phyloP scores from a whole-genome alignment of 53 echinoderm and acorn worm species.

The Zoroaster sp. region DNA sequence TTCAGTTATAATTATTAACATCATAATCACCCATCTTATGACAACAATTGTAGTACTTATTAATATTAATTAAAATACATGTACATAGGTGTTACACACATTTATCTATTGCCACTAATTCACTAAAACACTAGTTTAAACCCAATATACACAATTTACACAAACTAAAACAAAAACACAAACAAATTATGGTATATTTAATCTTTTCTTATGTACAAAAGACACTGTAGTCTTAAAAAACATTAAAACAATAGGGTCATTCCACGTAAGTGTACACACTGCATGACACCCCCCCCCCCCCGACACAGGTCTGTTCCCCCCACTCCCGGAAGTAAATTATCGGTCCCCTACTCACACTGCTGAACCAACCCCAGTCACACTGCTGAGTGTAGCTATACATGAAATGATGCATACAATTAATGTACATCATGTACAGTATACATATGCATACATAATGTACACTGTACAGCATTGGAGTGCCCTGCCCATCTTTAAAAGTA shows the following conservation, averaged over 20 bases:
- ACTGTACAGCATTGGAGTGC: no score
- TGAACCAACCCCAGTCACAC: no score
- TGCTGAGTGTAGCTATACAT: no score
- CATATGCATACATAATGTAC: no score
- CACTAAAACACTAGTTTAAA: not conserved
- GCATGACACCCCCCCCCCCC: no score
- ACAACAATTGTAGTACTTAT: not conserved
- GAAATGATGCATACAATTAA: no score
- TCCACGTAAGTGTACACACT: no score
- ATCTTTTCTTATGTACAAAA: slow-evolving; percentile 52
- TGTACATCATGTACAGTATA: no score
- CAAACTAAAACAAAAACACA: not conserved
- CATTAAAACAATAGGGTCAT: slow-evolving; percentile 7
- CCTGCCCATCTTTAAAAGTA: no score
- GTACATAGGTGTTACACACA: slow-evolving; percentile 6
- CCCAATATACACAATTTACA: slow-evolving; percentile 39
- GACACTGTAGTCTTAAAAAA: slow-evolving; percentile 36
- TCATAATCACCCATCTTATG: not conserved
- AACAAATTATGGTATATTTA: slow-evolving; percentile 25
- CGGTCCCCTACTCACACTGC: no score
- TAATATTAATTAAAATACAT: not conserved
- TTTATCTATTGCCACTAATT: slow-evolving; percentile 15
- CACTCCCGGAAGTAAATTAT: no score
- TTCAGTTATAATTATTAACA: not conserved
- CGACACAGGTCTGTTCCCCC: no score